Conservation (phyloP, 2,888 invertebrate species). For the Belgica antarctica region DNA sequence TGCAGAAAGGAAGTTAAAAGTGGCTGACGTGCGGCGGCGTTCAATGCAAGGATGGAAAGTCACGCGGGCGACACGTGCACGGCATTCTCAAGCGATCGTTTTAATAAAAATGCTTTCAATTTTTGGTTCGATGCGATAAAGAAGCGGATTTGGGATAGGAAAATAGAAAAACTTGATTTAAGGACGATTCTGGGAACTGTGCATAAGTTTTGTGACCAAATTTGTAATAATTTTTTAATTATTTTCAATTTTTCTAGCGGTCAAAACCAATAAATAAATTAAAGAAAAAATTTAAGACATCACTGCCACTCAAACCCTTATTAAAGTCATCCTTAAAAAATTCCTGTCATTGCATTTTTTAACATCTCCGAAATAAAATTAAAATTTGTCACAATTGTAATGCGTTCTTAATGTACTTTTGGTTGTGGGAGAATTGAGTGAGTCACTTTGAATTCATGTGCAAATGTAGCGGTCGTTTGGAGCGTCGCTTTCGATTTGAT, state of each 20-base stretch:
- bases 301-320: too few species aligned
- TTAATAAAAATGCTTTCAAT: constrained; percentile 27
- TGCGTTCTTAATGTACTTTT: constrained; percentile 25
- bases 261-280: too few species aligned
- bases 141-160: too few species aligned
- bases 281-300: too few species aligned
- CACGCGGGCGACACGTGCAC: constrained; percentile 22
- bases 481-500: constrained; percentile 13
- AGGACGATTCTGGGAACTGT: too few species aligned
- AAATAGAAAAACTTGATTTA: too few species aligned
- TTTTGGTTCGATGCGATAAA: not conserved
- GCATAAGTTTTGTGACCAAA: too few species aligned
- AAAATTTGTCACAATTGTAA: not conserved
- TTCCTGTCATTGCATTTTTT: not conserved
- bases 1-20: constrained; percentile 16
- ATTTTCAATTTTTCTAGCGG: too few species aligned
- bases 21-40: not conserved
- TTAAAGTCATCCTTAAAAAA: not conserved
- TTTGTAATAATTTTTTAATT: too few species aligned
- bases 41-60: not conserved
- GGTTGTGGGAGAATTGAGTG: not conserved
- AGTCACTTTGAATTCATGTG: constrained; percentile 3
- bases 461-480: not conserved
- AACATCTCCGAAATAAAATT: not conserved
- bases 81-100: constrained; percentile 20